These are phyloP conservation scores for Halisarca cf. caerulea DNA, from an alignment of 37 sponge, comb jelly and placozoan genomes.

Conservation along the genomic window DNA sequence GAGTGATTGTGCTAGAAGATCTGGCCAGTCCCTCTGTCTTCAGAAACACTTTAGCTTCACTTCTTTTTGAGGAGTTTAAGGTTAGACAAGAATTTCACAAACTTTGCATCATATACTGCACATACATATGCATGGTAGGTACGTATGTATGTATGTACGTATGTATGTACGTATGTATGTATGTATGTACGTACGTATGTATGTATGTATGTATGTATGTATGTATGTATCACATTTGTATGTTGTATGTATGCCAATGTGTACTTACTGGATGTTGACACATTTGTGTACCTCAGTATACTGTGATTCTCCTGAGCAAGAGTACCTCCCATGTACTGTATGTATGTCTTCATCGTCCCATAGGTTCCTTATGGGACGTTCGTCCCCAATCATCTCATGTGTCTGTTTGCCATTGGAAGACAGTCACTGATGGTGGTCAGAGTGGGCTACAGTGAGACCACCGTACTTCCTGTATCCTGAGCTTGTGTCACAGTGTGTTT, in stretches of 20 bases:
- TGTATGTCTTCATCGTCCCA: background rate
- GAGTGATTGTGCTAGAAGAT: constrained; percentile 84
- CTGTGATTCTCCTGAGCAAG: too few relatives aligned
- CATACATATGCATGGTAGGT: background rate
- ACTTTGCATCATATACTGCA: too few relatives aligned
- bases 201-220: too few relatives aligned
- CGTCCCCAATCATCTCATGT: constrained; percentile 64
- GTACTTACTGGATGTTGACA: too few relatives aligned
- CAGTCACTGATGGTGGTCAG: constrained; percentile 79
- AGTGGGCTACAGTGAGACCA: constrained; percentile 77
- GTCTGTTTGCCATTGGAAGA: constrained; percentile 66
- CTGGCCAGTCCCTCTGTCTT: constrained; percentile 65
- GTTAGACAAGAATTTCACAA: constrained; percentile 39
- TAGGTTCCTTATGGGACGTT: constrained; percentile 75
- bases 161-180: background rate
- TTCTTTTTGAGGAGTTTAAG: constrained; percentile 74
- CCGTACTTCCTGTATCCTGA: constrained; percentile 81
- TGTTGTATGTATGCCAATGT: constrained; percentile 4
- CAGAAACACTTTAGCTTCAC: constrained; percentile 81
- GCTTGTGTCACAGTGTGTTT: too few relatives aligned
- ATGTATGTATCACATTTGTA: background rate
- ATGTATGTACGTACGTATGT: background rate
- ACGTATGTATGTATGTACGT: background rate
- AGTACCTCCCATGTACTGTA: background rate
- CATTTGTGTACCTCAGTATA: too few relatives aligned